Evolutionary conservation across 2,797 vertebrate species (phyloP).

Genomic region (Octomys mimax): DNA sequence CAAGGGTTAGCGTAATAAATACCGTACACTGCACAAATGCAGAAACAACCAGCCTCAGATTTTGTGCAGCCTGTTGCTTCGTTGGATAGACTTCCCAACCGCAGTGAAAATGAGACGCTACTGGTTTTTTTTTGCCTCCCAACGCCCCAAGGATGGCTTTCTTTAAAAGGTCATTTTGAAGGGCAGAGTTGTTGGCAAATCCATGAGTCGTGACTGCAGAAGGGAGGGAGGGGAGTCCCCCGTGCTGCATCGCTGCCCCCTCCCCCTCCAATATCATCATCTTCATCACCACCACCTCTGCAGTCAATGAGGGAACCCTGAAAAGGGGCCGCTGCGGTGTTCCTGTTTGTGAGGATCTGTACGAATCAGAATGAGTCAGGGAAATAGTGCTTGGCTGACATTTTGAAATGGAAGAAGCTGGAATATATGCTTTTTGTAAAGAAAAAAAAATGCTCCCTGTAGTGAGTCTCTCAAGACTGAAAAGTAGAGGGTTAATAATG

Average conservation of each 20-base stretch:
- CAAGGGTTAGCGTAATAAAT: not conserved
- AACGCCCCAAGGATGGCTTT: conserved; percentile 42
- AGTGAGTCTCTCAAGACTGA: not conserved
- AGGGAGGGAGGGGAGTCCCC: conserved; percentile 67
- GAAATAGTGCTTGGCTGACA: conserved; percentile 81
- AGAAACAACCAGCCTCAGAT: not conserved
- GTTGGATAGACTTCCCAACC: not conserved
- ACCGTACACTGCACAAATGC: not conserved
- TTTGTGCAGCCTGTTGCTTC: conserved; percentile 71
- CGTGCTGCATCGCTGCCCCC: conserved; percentile 63
- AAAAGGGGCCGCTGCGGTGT: not conserved
- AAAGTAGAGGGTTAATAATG: conserved; percentile 94
- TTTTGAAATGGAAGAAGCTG: conserved; percentile 77
- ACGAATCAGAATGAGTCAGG: conserved; percentile 75
- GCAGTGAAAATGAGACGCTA: not conserved
- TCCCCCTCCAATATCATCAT: not conserved
- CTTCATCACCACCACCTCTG: conserved; percentile 47
- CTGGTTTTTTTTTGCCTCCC: not conserved
- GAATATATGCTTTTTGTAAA: not conserved
- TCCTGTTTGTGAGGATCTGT: conserved; percentile 56
- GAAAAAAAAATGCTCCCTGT: not conserved
- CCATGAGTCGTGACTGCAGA: conserved; percentile 83
- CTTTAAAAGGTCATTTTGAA: conserved; percentile 93
- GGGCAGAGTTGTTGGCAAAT: conserved; percentile 88
- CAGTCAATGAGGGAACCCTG: conserved; percentile 33